Percentiles rank a stretch among this genome's conserved stretches.
Evolutionary conservation across 2,888 invertebrate species (phyloP).

Genomic region (Peribatodes rhomboidaria): DNA sequence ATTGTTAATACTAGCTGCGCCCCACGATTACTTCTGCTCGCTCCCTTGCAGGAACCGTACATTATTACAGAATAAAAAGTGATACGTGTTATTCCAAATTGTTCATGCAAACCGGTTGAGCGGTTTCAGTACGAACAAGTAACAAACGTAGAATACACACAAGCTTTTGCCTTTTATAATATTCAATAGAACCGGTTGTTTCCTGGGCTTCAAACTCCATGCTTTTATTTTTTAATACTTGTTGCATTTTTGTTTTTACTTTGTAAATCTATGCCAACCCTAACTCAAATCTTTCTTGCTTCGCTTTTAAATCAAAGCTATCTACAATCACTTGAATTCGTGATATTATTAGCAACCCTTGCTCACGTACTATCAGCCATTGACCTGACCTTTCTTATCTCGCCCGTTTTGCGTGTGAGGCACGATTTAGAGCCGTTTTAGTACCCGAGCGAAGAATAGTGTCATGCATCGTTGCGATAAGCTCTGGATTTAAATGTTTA

Average conservation of each 20-base stretch:
- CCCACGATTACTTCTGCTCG: too few relatives aligned
- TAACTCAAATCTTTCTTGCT: neutral
- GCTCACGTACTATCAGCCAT: slow-evolving; percentile 55
- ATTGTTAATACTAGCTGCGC: too few relatives aligned
- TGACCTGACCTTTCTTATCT: slow-evolving; percentile 59
- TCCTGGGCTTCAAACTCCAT: too few relatives aligned
- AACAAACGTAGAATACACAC: too few relatives aligned
- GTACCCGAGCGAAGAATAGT: slow-evolving; percentile 3
- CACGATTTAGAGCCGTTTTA: slow-evolving; percentile 30
- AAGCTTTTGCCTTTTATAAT: too few relatives aligned
- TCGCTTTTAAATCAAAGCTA: slow-evolving; percentile 3
- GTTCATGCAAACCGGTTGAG: too few relatives aligned
- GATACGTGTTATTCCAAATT: too few relatives aligned
- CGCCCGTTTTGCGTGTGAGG: slow-evolving; percentile 24
- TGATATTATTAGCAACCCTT: slow-evolving; percentile 22
- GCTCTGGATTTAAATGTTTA: slow-evolving; percentile 9
- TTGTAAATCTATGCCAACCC: neutral
- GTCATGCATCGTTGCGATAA: slow-evolving; percentile 20
- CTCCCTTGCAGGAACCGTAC: too few relatives aligned
- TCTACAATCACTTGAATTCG: neutral
- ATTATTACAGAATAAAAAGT: too few relatives aligned
- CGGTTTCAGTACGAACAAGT: too few relatives aligned
- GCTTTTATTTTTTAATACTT: too few relatives aligned
- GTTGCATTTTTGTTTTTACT: neutral
- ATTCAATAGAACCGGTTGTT: too few relatives aligned